These are phyloP conservation scores for Frankliniella intonsa DNA, from an alignment of 2,888 invertebrate genomes.

Conservation along the genomic window DNA sequence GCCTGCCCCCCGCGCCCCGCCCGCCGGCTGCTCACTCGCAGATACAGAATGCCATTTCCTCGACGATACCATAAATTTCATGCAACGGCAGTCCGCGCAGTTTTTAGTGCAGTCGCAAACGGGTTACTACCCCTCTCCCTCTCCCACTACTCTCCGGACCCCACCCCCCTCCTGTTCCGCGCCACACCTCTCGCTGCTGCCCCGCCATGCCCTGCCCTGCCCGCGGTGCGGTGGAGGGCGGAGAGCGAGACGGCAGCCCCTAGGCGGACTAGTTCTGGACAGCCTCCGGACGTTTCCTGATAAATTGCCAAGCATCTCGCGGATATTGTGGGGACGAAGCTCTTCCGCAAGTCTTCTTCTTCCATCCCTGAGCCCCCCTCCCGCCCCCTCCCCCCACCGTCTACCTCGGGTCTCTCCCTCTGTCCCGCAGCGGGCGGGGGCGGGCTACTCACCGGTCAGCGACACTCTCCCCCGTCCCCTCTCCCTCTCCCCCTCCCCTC, in stretches of 20 bases:
- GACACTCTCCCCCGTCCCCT: not conserved
- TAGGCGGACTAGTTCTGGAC: not conserved
- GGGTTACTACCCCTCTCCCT: too few species aligned
- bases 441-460: not conserved
- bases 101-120: too few species aligned
- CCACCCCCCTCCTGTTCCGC: too few species aligned
- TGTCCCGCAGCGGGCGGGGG: not conserved
- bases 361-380: not conserved
- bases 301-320: slow-evolving; percentile 9
- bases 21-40: too few species aligned
- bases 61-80: too few species aligned
- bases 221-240: not conserved
- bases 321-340: not conserved
- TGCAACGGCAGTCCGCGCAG: too few species aligned
- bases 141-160: too few species aligned
- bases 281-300: slow-evolving; percentile 19
- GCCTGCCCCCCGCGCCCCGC: too few species aligned
- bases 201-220: not conserved
- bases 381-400: not conserved
- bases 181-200: not conserved
- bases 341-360: not conserved
- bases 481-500: not conserved
- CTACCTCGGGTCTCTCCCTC: too few species aligned
- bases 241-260: not conserved
- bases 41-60: too few species aligned